phyloP scores from a whole-genome alignment of 2,888 invertebrate species.

The Sphecodes monilicornis region DNA sequence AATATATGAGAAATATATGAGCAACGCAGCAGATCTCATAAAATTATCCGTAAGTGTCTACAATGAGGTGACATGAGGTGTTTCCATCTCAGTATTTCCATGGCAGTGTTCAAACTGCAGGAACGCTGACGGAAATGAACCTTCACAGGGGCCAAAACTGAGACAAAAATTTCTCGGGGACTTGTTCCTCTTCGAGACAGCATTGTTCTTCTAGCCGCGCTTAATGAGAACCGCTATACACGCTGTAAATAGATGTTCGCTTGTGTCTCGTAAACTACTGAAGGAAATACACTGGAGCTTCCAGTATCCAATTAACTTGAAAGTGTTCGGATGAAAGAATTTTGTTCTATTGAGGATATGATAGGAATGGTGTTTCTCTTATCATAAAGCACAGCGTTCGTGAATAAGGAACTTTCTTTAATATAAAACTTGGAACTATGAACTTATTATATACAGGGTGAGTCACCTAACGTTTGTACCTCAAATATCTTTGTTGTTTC shows the following conservation, averaged over 20 bases:
- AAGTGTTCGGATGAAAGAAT: not conserved
- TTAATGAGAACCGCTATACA: conserved; percentile 45
- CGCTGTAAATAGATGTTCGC: conserved; percentile 31
- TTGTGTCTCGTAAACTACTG: conserved; percentile 7
- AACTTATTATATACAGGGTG: too few relatives aligned
- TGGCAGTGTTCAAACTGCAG: conserved; percentile 32
- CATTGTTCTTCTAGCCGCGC: conserved; percentile 43
- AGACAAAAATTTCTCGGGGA: conserved; percentile 52
- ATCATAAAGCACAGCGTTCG: too few relatives aligned
- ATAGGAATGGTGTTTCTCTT: too few relatives aligned
- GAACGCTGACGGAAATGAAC: conserved; percentile 69
- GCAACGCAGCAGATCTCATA: not conserved
- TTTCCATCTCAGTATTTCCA: conserved; percentile 48
- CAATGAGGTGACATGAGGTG: conserved; percentile 49
- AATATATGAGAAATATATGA: not conserved
- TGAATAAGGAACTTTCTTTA: too few relatives aligned
- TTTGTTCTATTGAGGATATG: too few relatives aligned
- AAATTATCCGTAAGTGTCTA: not conserved
- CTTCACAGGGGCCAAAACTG: conserved; percentile 52
- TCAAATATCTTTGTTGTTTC: too few relatives aligned
- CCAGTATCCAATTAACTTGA: not conserved
- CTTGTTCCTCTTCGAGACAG: conserved; percentile 47
- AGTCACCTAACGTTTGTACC: too few relatives aligned
- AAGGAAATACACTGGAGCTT: conserved; percentile 10
- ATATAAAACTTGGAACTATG: too few relatives aligned